phyloP scores from a whole-genome alignment of 2,113 vertebrate genomes.

The Anguilla japonica region DNA sequence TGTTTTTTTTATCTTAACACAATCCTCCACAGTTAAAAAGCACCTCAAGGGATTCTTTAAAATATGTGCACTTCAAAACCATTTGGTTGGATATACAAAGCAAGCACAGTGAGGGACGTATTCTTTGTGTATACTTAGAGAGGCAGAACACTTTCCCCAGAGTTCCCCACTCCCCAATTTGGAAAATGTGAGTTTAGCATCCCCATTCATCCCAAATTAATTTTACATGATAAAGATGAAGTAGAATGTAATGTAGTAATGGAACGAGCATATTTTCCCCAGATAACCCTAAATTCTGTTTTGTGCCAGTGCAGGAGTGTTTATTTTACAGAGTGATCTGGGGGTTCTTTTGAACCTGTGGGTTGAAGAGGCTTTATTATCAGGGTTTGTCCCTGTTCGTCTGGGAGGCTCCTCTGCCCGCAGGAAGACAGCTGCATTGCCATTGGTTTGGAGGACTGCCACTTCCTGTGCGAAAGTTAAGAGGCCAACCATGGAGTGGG shows the following conservation, averaged over 20 bases:
- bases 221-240: not conserved
- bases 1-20: not conserved
- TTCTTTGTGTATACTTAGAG: no score
- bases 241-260: not conserved
- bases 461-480: not conserved
- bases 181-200: not conserved
- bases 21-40: not conserved
- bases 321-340: not conserved
- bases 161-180: not conserved
- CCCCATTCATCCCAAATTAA: not conserved
- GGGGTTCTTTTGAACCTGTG: no score
- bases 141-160: no score
- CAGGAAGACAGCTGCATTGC: slow-evolving; percentile 4
- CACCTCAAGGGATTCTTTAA: no score
- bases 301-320: no score
- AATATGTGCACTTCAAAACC: no score
- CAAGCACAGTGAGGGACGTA: no score
- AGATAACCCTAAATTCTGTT: no score
- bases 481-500: not conserved
- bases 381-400: not conserved
- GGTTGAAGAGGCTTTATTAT: not conserved
- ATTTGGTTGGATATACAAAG: no score
- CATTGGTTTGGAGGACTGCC: not conserved
- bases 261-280: not conserved
- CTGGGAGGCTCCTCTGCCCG: not conserved